phyloP scores from a whole-genome alignment of 2,113 vertebrate genomes.

The Dermatemys mawii region DNA sequence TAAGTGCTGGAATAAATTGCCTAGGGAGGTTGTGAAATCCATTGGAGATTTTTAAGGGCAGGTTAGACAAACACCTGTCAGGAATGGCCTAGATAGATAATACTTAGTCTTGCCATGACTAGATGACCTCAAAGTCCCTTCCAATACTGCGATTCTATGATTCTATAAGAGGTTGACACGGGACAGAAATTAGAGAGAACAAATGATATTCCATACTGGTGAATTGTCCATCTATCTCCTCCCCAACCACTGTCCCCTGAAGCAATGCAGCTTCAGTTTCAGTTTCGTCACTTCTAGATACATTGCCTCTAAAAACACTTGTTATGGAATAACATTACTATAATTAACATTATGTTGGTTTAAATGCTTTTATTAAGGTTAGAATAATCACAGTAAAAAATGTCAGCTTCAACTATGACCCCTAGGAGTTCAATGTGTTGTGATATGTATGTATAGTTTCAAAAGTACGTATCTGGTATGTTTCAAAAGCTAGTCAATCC shows the following conservation, averaged over 20 bases:
- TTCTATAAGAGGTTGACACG: not conserved
- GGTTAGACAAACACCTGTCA: too few relatives aligned
- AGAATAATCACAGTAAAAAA: not conserved
- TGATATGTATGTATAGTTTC: not conserved
- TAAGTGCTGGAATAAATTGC: too few relatives aligned
- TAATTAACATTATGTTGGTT: not conserved
- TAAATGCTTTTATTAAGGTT: not conserved
- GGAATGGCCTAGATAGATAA: too few relatives aligned
- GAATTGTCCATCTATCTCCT: not conserved
- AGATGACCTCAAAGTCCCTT: too few relatives aligned
- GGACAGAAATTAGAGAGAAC: not conserved
- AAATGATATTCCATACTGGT: not conserved
- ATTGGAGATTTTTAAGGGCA: too few relatives aligned
- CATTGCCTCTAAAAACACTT: not conserved
- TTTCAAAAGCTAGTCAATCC: too few relatives aligned
- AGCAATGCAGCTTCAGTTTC: not conserved
- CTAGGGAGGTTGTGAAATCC: too few relatives aligned
- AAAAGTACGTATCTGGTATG: too few relatives aligned
- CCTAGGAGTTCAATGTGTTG: not conserved
- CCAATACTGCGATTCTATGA: too few relatives aligned
- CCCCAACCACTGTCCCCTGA: too few relatives aligned
- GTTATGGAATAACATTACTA: not conserved
- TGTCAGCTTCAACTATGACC: not conserved
- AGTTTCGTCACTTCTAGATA: not conserved
- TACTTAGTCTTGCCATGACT: too few relatives aligned